phyloP scores from a whole-genome alignment of 1,140 invertebrate species.

The Drepana arcuata region DNA sequence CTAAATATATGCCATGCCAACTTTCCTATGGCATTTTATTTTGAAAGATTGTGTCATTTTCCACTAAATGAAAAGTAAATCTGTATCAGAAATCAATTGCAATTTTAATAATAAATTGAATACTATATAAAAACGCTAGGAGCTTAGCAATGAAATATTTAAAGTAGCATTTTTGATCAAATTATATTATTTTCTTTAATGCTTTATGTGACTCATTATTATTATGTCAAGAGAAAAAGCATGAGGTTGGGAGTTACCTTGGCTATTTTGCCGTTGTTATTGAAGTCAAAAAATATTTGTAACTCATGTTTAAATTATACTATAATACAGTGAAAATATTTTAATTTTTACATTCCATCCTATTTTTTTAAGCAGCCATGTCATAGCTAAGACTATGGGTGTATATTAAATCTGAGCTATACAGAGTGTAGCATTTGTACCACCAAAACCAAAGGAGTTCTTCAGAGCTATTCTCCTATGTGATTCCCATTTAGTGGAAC shows the following conservation, averaged over 20 bases:
- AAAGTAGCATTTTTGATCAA: slow-evolving; percentile 67
- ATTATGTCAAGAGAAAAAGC: slow-evolving; percentile 47
- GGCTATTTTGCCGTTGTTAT: slow-evolving; percentile 53
- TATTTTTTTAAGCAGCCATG: too few relatives aligned
- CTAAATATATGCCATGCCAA: too few relatives aligned
- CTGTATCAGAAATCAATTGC: too few relatives aligned
- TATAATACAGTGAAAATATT: slow-evolving; percentile 39
- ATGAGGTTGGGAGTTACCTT: slow-evolving; percentile 42
- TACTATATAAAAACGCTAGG: slow-evolving; percentile 62
- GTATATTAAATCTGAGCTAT: slow-evolving; percentile 41
- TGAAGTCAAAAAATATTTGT: slow-evolving; percentile 57
- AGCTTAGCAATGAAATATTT: slow-evolving; percentile 63
- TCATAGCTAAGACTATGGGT: too few relatives aligned
- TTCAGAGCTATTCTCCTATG: slow-evolving; percentile 86
- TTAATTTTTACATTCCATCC: slow-evolving; percentile 18
- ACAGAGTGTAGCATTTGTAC: slow-evolving; percentile 95
- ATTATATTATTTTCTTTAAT: slow-evolving; percentile 63
- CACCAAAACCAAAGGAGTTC: slow-evolving; percentile 99
- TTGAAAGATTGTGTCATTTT: too few relatives aligned
- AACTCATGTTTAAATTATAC: slow-evolving; percentile 70
- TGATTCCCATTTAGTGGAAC: slow-evolving; percentile 74
- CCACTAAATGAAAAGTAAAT: too few relatives aligned
- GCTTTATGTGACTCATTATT: slow-evolving; percentile 63
- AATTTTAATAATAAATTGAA: slow-evolving; percentile 36
- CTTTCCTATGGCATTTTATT: too few relatives aligned